These are phyloP conservation scores for Brotula barbata DNA, from an alignment of 2,797 vertebrate species.

Conservation along the genomic window DNA sequence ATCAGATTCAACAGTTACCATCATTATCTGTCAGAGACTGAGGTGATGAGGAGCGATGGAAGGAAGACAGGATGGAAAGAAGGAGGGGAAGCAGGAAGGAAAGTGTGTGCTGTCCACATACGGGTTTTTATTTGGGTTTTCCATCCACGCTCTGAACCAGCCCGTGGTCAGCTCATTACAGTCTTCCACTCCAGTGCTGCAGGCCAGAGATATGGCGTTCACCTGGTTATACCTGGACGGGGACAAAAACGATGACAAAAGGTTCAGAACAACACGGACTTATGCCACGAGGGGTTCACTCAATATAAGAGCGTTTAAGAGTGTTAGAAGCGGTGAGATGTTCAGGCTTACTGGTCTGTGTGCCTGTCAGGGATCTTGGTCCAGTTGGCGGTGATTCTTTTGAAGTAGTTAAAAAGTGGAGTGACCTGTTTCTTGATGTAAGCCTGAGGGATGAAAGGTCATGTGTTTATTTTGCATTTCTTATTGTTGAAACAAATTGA, in stretches of 20 bases:
- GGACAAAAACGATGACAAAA: too few relatives aligned
- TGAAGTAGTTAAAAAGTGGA: slow-evolving; percentile 80
- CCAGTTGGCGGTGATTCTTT: slow-evolving; percentile 64
- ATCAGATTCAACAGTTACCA: not conserved
- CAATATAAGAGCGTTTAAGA: not conserved
- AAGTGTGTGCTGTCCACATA: slow-evolving; percentile 15
- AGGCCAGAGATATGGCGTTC: slow-evolving; percentile 82
- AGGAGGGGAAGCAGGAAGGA: too few relatives aligned
- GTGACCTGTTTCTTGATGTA: slow-evolving; percentile 84
- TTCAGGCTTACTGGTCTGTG: slow-evolving; percentile 85
- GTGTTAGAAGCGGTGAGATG: not conserved
- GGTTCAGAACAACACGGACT: too few relatives aligned
- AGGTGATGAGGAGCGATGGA: too few relatives aligned
- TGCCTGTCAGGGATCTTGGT: slow-evolving; percentile 24
- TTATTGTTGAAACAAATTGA: too few relatives aligned
- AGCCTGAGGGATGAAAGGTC: slow-evolving; percentile 62
- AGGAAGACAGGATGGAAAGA: too few relatives aligned
- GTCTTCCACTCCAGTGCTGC: slow-evolving; percentile 66
- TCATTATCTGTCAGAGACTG: too few relatives aligned
- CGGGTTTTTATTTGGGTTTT: slow-evolving; percentile 22
- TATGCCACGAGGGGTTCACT: too few relatives aligned
- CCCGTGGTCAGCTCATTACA: slow-evolving; percentile 63
- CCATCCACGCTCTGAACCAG: slow-evolving; percentile 74
- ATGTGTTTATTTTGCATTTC: not conserved
- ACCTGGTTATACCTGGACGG: slow-evolving; percentile 83